Evolutionary conservation across 2,888 invertebrate genomes (phyloP), one percentile per base, ranked within the genome.

Genomic region (Epiblema foenella): DNA sequence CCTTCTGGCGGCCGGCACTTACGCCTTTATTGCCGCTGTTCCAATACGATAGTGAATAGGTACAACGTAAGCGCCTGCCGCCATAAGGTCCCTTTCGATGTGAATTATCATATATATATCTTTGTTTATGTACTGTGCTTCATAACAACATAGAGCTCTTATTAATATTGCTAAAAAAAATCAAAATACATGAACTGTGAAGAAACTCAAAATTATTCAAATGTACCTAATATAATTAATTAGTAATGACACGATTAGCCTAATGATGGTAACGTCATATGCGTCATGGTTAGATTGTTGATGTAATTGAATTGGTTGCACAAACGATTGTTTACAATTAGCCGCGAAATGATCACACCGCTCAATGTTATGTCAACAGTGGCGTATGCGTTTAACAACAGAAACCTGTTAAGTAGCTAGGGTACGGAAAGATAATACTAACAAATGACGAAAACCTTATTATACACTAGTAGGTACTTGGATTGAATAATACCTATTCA

Each of bases 291-390:
- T 39, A 67, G 39, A 51, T 37, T 66, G 71, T 67, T 71, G 67
- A 67, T 67, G 57, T 62, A 65, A 70, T 58, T 46, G 59, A 42
- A 58, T 51, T n/a, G 46, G 64, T 52, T n/a, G 46, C 51, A 68
- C 60, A 59, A 69, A 65, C 39, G 59, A 54, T 65, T 64, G 64
- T 72, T 72, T 72, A 72, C 72, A 68, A 63, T 68, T 59, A 46
- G 18, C 65, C 52, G 58, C 58, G 59, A 69, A 69, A 65, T 69
- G 69, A 59, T 54, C 69, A 64, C 65, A 65, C 65, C 58, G 54
- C 52, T 65, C 54, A 52, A 59, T 70, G 29, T 70, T 70, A 65
- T 70, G 54, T 59, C 69, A 70, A 70, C 69, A 70, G 15, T n/a
- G 52, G 42, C 51, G 20, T 58, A 64, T 42, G 54, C 64, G 64